Evolutionary conservation across 2,797 vertebrate genomes (phyloP).

Genomic region (Acrossocheilus wenchowensis): DNA sequence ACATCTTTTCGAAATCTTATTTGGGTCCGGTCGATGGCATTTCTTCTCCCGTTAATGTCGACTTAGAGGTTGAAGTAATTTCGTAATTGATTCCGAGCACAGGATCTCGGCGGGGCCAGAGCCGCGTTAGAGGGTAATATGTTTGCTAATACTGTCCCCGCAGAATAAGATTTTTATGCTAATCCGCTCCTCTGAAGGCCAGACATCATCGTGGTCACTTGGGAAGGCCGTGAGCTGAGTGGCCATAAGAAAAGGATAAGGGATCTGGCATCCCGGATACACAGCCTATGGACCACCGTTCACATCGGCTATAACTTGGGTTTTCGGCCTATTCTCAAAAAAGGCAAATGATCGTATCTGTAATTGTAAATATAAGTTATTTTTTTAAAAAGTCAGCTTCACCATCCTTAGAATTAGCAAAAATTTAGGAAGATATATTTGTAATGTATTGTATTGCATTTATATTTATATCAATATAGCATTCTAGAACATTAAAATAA

Average conservation of each 20-base stretch:
- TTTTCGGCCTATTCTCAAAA: background rate
- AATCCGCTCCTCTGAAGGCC: conserved; percentile 83
- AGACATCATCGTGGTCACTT: conserved; percentile 86
- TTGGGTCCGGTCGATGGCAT: conserved; percentile 96
- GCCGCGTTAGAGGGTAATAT: conserved; percentile 93
- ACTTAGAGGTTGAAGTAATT: conserved; percentile 99
- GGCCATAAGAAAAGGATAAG: conserved; percentile 26
- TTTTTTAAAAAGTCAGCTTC: background rate
- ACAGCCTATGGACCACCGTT: background rate
- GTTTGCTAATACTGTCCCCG: conserved; percentile 99
- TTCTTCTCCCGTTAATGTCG: conserved; percentile 99
- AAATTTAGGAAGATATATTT: background rate
- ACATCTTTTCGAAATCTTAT: conserved; percentile 98
- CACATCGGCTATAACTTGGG: background rate
- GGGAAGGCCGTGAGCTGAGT: conserved; percentile 82
- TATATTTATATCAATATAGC: background rate
- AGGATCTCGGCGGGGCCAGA: conserved; percentile 89
- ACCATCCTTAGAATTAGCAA: background rate
- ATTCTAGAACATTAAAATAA: background rate
- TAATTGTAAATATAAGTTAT: background rate
- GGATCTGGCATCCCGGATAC: conserved; percentile 28
- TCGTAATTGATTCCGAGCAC: conserved; percentile 99
- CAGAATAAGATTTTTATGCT: conserved; percentile 99
- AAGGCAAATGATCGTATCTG: conserved; percentile 20
- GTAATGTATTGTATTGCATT: background rate